A percentile compares a stretch with the other conserved stretches of the same genome.
Conservation (phyloP, 2,797 vertebrate genomes). For the Masticophis lateralis region DNA sequence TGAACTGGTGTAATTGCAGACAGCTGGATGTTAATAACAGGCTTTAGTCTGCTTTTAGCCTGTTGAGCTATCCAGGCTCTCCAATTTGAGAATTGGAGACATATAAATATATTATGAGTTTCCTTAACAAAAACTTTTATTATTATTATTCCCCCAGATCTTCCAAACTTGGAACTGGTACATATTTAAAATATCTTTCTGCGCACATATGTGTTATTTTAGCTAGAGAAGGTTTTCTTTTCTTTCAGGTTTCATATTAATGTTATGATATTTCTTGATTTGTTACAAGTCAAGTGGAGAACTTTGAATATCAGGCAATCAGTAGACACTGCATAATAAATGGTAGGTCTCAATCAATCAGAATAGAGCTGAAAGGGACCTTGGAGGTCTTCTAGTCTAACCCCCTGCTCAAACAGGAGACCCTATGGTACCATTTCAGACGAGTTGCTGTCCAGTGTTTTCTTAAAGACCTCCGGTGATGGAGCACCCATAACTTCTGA, state of each 20-base stretch:
- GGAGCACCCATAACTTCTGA: background rate
- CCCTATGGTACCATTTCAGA: background rate
- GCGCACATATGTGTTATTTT: background rate
- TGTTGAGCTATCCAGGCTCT: too few species aligned
- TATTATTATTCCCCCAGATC: background rate
- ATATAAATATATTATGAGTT: background rate
- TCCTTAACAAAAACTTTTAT: background rate
- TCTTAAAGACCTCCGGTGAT: background rate
- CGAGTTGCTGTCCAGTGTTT: background rate
- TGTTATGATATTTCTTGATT: background rate
- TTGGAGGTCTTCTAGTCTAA: too few species aligned
- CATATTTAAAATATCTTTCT: background rate
- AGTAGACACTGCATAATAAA: background rate
- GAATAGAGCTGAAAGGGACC: too few species aligned
- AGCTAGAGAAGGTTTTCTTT: background rate
- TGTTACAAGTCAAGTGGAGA: background rate
- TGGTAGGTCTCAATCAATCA: conserved; percentile 14
- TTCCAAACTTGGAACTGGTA: background rate
- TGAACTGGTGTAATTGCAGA: too few species aligned
- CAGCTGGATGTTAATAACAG: too few species aligned
- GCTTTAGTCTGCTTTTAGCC: too few species aligned
- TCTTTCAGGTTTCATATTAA: background rate
- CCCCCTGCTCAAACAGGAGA: too few species aligned
- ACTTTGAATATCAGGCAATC: background rate
- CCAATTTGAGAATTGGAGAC: background rate